Evolutionary conservation across 1,140 invertebrate species (phyloP), one percentile per base, ranked within the genome.

Genomic region (Procambarus virginalis): DNA sequence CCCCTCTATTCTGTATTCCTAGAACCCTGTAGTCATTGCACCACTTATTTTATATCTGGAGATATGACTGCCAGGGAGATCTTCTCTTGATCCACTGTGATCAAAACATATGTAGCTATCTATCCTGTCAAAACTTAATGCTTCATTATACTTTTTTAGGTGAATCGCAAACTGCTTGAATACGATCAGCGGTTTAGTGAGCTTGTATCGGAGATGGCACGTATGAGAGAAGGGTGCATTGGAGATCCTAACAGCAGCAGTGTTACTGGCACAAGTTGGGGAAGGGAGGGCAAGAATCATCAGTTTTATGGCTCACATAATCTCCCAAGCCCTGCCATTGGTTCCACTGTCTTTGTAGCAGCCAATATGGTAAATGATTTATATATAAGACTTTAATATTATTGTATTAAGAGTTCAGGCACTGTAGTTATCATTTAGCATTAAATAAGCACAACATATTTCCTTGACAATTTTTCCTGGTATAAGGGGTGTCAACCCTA

Each of bases 111-210:
- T 58, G 55, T 58, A 9, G 6, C 6, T 12, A 58, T 12, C 55
- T 58, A 2, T 58, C 12, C 55, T 9, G 6, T 9, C 55, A 1
- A 58, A 9, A 9, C 55, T 9, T 58, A 8, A 8, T 12, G 6
- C 12, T 12, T 12, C 6, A 9, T 64, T 64, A 14, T 64, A 4
- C 17, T 20, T 86, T 78, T 87, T 45, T 75, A 87, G 85, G 58
- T 87, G 45, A 88, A 75, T 22, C 78, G 86, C 2, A 88, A 88
- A 48, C 64, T 88, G 20, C 3, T 81, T 3, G 86, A 88, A 75
- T 82, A 88, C 45, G 86, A 88, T 34, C 78, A 81, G 68, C 86
- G 79, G n/a, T 75, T 88, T 51, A 81, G 68, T 75, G 86, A 88
- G 17, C 14, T 88, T 8, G 45, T 75, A 55, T 68, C 60, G 0